Conservation (phyloP, 2,113 vertebrate genomes). For the Tricholaema leucomelas region DNA sequence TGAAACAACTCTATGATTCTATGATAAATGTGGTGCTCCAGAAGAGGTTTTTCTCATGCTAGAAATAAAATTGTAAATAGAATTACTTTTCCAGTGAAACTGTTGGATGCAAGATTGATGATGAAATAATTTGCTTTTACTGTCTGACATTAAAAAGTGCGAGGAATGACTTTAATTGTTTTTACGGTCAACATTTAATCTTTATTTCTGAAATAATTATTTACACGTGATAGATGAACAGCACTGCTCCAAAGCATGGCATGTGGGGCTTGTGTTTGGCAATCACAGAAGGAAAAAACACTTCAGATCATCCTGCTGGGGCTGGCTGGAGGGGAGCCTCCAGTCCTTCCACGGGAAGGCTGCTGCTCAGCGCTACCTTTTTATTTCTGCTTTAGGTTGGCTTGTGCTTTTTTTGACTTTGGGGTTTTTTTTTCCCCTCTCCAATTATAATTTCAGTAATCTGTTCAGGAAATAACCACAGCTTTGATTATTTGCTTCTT, state of each 20-base stretch:
- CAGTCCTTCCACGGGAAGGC: neutral
- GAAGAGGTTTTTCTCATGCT: conserved; percentile 23
- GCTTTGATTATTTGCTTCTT: conserved; percentile 29
- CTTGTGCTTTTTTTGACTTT: neutral
- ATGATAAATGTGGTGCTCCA: neutral
- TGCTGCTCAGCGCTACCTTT: neutral
- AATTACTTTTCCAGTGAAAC: conserved; percentile 25
- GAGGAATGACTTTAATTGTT: conserved; percentile 57
- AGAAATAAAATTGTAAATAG: conserved; percentile 33
- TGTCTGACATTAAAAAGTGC: conserved; percentile 22
- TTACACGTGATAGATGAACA: neutral
- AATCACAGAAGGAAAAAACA: neutral
- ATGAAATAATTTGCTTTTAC: conserved; percentile 54
- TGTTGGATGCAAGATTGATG: conserved; percentile 11
- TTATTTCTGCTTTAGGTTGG: neutral
- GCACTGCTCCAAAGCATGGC: neutral
- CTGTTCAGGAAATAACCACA: neutral
- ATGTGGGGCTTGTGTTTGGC: neutral
- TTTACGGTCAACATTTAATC: conserved; percentile 60
- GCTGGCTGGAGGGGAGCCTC: neutral
- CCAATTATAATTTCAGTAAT: conserved; percentile 5
- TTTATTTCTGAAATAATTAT: conserved; percentile 34
- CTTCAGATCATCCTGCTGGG: neutral
- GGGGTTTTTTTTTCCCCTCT: neutral
- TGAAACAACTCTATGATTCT: too few species aligned